Evolutionary conservation across 1,140 invertebrate genomes (phyloP), one percentile per base, ranked within the genome.

Genomic region (Heliconius eleuchia): DNA sequence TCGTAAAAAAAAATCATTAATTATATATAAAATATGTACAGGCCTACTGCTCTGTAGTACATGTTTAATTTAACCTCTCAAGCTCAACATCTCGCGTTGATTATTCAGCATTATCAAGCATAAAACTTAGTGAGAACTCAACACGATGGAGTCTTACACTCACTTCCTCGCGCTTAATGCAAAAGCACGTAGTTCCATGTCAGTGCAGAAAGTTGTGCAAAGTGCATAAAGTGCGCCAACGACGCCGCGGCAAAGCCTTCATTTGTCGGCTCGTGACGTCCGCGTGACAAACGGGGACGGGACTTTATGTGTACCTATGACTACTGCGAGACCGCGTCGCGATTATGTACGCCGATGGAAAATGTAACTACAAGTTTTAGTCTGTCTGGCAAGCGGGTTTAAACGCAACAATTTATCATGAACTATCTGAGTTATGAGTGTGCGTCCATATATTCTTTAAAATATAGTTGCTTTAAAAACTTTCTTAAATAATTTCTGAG

Each of bases 201-300:
- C 89, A 85, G 84, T 86, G 87, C 87, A 89, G 90, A 94, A 93
- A 94, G 89, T 94, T 93, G 87, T 88, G 87, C 85, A 90, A 91
- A 93, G 91, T 93, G 92, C 88, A 94, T 91, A 93, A 91, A 92
- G 92, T 92, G 89, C 87, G 89, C 87, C 85, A 92, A 88, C 88
- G 87, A 88, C 88, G 87, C 83, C 87, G 84, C 87, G 83, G 91
- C 87, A 92, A 93, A 92, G 91, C 92, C 90, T 93, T 94, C 93
- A 94, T 94, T 93, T 94, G 93, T 94, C 92, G 92, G 86, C 91
- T 89, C 84, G 86, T 94, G 92, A 93, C 91, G 90, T 82, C 88
- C 88, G 84, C 83, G 88, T 93, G 93, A 94, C 91, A 94, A 93
- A 93, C 93, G 91, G 92, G 89, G 89, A 91, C 92, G 86, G 85